Percentiles rank a stretch among this genome's conserved stretches.
phyloP scores from a whole-genome alignment of 2,797 vertebrate genomes.

The Rhyacichthys aspro region DNA sequence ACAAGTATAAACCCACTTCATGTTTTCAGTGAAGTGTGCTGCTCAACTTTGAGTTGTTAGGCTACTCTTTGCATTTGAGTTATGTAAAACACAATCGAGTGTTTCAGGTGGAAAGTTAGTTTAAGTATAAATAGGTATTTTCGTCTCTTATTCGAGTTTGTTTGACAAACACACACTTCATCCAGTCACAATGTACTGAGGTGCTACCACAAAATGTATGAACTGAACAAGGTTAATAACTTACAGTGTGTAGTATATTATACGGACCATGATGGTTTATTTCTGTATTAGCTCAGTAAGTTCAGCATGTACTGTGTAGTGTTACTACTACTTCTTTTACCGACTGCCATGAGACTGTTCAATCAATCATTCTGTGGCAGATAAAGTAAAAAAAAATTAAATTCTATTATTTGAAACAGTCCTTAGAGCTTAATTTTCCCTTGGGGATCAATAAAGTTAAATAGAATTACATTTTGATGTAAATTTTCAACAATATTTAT shows the following conservation, averaged over 20 bases:
- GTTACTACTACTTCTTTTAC: no score
- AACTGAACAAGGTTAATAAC: neutral
- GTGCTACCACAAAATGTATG: neutral
- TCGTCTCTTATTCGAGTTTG: neutral
- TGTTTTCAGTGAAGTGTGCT: slow-evolving; percentile 7
- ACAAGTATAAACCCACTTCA: neutral
- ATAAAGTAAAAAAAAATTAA: no score
- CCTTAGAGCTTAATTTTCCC: no score
- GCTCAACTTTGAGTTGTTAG: neutral
- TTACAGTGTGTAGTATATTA: no score
- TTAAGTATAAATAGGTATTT: no score
- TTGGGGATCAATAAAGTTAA: no score
- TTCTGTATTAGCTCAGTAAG: neutral
- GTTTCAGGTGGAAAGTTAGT: neutral
- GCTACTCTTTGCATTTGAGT: no score
- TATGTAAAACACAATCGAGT: neutral
- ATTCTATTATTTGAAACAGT: no score
- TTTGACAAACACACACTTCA: neutral
- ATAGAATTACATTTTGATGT: neutral
- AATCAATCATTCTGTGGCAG: no score
- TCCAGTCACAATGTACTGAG: neutral
- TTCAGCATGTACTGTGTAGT: neutral
- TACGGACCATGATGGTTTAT: no score
- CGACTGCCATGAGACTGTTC: no score
- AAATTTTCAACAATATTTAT: neutral